Base-by-base conservation (phyloP, 1,140 invertebrate species). In the Spodoptera litura region DNA sequence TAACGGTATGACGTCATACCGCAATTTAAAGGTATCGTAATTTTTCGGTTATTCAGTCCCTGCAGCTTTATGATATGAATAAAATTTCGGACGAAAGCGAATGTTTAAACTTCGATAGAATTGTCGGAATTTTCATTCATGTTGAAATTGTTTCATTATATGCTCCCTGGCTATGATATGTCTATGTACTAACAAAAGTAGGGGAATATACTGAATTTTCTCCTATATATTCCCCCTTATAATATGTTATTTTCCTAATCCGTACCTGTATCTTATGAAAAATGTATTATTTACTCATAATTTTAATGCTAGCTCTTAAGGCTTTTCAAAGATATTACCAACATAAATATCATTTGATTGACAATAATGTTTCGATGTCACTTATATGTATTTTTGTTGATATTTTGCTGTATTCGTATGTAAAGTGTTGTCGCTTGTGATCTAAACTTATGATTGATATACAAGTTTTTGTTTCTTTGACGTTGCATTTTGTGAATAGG, bases 321-420 rank as follows among this genome's bases (percentile, higher is more conserved):
- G 52, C 35, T 66, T 59, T 77, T 49, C 49, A 13, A 20, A 49
- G 38, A 44, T 66, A 62, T 62, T 27, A 66, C 56, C 59, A 31
- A 35, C 49, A 38, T 80, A 81, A 31, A 31, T 84, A 87, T 85
- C 82, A 84, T 83, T 87, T 84, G 11, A 76, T 81, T 81, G 86
- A 87, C 86, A 87, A 87, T 87, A 87, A 87, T 81, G 55, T 82
- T 77, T 79, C 53, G 38, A 62, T 75, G 44, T 64, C 58, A 15
- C 53, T 38, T 2, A 49, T 27, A 12, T 61, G 44, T 62, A 27
- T 15, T 56, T 73, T 27, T 53, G 52, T 53, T 53, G 25, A 27
- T 59, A n/a, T 52, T 31, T 53, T 64, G 11, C 31, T 25, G 44
- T 76, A 55, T 77, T 52, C 4, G 11, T 49, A 38, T 31, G 31